Evolutionary conservation across 2,797 vertebrate genomes (phyloP), one percentile per base, ranked within the genome.

Genomic region (Coreius guichenoti): DNA sequence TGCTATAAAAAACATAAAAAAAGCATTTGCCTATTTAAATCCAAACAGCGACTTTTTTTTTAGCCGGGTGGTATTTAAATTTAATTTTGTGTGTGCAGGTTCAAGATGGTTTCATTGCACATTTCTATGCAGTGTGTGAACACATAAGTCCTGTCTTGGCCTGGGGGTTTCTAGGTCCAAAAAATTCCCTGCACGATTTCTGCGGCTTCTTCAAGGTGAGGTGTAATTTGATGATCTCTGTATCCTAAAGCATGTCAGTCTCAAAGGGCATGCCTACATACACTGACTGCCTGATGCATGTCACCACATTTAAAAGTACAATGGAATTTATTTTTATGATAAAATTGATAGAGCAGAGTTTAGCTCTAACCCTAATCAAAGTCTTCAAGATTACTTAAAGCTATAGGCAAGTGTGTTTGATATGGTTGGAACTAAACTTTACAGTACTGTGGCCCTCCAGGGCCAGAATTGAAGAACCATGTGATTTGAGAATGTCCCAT

Each of bases 121-220:
- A 97, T 90, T 98, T 99, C 92, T 99, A 99, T 87, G 91, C 96
- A 0, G 94, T 99, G 90, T 99, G 98, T 93, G 98, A 99, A 88
- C 97, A 99, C 79, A 96, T 99, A 89, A 96, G 98, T 83, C 98
- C 98, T 0, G 96, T 98, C 58, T 92, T 99, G 91, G 98, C 98
- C 0, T 99, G 98, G 98, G 98, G 98, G n/a, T 98, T 99, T 92
- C 93, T 99, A 89, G 97, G 98, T 1, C 97, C 97, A 45, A 97
- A 95, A 91, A 97, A 96, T 91, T 96, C 98, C 82, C 95, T 99
- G 54, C 95, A 98, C 23, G 97, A 99, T 89, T 93, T 98, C 86
- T 99, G 98, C 95, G 96, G 94, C 94, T 99, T 97, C 93, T 99
- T 99, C 90, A 99, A 99, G 97, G 98, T 98, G 93, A 77, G 86